phyloP scores from a whole-genome alignment of 2,113 vertebrate genomes.

The Chlamydotis undulata region DNA sequence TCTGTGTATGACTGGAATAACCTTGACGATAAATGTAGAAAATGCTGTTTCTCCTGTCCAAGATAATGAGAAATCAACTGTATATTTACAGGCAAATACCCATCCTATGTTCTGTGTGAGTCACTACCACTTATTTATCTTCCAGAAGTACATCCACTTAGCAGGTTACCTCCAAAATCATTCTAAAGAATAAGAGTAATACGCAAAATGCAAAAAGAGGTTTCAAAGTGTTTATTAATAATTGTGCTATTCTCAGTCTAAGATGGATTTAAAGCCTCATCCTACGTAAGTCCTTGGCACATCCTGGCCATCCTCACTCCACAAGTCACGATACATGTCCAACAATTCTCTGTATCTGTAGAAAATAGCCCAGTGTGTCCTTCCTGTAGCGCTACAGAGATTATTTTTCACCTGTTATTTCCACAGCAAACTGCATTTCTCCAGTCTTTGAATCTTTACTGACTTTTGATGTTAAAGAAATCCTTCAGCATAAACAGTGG shows the following conservation, averaged over 20 bases:
- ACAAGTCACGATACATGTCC: not conserved
- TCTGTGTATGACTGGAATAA: not conserved
- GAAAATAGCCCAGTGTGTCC: not conserved
- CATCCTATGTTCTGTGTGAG: not conserved
- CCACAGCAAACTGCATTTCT: not conserved
- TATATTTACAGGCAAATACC: not conserved
- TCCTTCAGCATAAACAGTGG: not conserved
- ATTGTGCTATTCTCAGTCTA: conserved; percentile 43
- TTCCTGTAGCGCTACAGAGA: not conserved
- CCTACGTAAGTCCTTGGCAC: not conserved
- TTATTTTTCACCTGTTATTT: not conserved
- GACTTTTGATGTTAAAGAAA: not conserved
- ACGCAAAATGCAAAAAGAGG: conserved; percentile 34
- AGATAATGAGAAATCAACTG: not conserved
- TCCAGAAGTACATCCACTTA: not conserved
- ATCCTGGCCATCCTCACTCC: not conserved
- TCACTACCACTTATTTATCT: not conserved
- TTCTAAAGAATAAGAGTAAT: conserved; percentile 25
- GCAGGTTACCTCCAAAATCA: not conserved
- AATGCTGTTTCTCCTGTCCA: not conserved
- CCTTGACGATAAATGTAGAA: not conserved
- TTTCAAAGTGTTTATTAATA: conserved; percentile 61
- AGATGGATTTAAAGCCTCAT: conserved; percentile 17
- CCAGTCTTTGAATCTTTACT: not conserved
- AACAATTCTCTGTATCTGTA: not conserved